phyloP scores from a whole-genome alignment of 2,113 vertebrate genomes.

The Callopanchax toddi region DNA sequence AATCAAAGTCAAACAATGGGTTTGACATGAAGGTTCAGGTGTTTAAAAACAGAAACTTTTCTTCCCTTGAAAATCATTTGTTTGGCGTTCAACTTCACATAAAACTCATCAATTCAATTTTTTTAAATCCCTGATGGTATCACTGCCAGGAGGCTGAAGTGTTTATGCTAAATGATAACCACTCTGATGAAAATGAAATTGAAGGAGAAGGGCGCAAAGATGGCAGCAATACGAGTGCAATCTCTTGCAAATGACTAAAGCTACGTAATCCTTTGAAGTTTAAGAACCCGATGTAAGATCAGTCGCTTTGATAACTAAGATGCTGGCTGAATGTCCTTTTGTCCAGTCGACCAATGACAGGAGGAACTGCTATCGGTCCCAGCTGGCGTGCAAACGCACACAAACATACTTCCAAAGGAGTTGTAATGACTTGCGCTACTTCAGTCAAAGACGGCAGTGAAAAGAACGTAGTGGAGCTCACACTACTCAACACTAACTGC shows the following conservation, averaged over 20 bases:
- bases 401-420: constrained; percentile 39
- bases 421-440: constrained; percentile 29
- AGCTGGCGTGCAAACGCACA: constrained; percentile 23
- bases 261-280: constrained; percentile 48
- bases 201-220: not conserved
- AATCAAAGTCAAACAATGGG: not conserved
- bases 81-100: not conserved
- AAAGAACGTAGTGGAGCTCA: constrained; percentile 48
- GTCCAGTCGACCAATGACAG: constrained; percentile 23
- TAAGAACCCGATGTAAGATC: constrained; percentile 11
- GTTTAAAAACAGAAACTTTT: not conserved
- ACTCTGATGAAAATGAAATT: constrained; percentile 10
- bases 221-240: constrained; percentile 3
- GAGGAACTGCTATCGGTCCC: constrained; percentile 9
- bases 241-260: not conserved
- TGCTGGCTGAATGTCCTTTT: constrained; percentile 32
- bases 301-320: constrained; percentile 34
- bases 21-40: not conserved
- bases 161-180: not conserved
- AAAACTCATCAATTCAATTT: not conserved
- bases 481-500: constrained; percentile 58
- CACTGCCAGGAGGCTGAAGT: not conserved
- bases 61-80: not conserved
- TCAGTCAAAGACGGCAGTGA: constrained; percentile 52
- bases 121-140: not conserved